These are phyloP conservation scores for Ranitomeya imitator DNA, from an alignment of 2,113 vertebrate genomes.

Conservation along the genomic window DNA sequence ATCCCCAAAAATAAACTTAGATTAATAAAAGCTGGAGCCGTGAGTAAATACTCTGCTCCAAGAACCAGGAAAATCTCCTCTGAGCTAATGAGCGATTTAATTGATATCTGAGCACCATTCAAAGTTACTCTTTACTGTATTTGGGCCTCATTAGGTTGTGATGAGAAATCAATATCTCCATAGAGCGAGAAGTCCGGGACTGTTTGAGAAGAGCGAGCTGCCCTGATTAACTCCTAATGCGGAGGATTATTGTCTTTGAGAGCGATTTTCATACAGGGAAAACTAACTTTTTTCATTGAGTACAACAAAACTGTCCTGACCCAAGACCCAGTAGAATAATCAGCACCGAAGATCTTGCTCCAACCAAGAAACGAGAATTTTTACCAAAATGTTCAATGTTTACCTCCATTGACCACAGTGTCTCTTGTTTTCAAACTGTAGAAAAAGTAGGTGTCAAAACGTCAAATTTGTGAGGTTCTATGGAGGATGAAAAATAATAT, in stretches of 20 bases:
- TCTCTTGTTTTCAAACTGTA: no score
- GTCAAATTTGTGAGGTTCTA: neutral
- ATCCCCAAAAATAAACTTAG: neutral
- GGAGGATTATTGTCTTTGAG: constrained; percentile 21
- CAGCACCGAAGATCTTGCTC: neutral
- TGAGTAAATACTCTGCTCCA: constrained; percentile 35
- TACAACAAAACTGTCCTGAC: neutral
- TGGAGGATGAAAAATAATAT: neutral
- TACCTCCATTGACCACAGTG: no score
- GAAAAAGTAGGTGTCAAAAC: no score
- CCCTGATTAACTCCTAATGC: constrained; percentile 4
- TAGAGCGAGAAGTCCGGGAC: neutral
- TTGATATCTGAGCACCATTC: constrained; percentile 57
- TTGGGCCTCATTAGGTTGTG: constrained; percentile 55
- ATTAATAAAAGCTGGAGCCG: constrained; percentile 14
- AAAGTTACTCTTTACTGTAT: constrained; percentile 40
- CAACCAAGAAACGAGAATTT: neutral
- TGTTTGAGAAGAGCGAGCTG: neutral
- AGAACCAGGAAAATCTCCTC: constrained; percentile 42
- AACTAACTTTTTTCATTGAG: neutral
- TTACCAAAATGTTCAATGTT: neutral
- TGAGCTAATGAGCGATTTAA: constrained; percentile 54
- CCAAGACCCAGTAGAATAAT: neutral
- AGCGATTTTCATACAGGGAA: constrained; percentile 3
- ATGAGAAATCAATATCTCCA: constrained; percentile 60